Conservation (phyloP, 2,113 vertebrate genomes). For the Collichthys lucidus region DNA sequence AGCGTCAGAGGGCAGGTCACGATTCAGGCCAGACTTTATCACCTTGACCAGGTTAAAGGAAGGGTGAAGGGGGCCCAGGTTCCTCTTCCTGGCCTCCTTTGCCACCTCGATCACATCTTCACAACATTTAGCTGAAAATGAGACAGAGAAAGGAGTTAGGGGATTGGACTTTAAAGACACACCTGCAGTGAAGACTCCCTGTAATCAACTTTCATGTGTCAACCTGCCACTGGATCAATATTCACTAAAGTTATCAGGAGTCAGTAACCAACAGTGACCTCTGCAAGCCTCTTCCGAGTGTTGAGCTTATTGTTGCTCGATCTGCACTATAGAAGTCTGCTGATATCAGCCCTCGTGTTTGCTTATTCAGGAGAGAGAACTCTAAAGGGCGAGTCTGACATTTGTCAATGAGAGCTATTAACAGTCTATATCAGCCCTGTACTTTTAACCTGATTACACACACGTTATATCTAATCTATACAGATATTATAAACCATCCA, state of each 20-base stretch:
- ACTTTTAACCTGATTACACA: neutral
- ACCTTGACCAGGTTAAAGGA: slow-evolving; percentile 86
- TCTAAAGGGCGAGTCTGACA: neutral
- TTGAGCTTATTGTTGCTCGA: neutral
- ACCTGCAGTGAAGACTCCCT: neutral
- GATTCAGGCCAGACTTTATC: slow-evolving; percentile 80
- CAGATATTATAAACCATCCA: neutral
- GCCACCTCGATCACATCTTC: slow-evolving; percentile 80
- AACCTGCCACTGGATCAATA: neutral
- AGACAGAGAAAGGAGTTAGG: neutral
- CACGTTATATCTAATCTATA: neutral
- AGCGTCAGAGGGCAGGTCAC: slow-evolving; percentile 85
- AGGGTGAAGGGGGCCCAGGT: slow-evolving; percentile 90
- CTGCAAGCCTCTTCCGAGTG: neutral
- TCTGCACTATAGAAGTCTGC: neutral
- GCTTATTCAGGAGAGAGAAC: slow-evolving; percentile 18
- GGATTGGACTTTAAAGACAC: neutral
- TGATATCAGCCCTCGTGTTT: neutral
- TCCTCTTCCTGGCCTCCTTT: slow-evolving; percentile 86
- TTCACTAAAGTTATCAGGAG: neutral
- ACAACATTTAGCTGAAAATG: slow-evolving; percentile 76
- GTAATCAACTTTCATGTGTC: neutral
- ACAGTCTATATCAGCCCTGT: neutral
- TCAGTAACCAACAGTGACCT: slow-evolving; percentile 24
- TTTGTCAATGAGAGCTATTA: neutral